Conservation (phyloP, 2,888 invertebrate genomes). For the Athalia cordata region DNA sequence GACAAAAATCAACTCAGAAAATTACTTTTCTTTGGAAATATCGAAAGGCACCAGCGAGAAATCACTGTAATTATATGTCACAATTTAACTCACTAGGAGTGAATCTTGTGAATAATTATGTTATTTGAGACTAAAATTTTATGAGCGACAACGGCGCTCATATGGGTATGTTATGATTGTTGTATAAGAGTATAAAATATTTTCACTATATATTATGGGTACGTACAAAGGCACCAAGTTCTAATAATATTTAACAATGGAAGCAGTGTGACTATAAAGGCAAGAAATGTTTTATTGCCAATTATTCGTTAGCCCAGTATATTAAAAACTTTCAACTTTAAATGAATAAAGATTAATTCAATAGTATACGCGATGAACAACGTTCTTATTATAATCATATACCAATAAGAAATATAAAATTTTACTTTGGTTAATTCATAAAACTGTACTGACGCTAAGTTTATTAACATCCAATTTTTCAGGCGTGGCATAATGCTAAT, state of each 20-base stretch:
- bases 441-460: neutral
- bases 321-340: neutral
- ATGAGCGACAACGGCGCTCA: no score
- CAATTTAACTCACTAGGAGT: no score
- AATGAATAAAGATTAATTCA: no score
- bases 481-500: no score
- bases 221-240: slow-evolving; percentile 21
- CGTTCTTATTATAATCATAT: neutral
- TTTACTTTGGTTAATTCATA: slow-evolving; percentile 32
- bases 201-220: neutral
- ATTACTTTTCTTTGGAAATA: no score
- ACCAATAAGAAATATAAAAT: neutral
- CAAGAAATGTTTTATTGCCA: no score
- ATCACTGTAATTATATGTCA: no score
- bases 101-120: no score
- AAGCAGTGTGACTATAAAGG: neutral
- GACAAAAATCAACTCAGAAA: neutral
- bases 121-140: no score
- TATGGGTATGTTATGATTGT: no score
- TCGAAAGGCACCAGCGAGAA: no score
- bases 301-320: neutral
- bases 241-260: neutral
- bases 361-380: neutral
- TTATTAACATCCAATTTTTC: no score
- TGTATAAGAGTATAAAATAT: slow-evolving; percentile 16